A percentile compares a stretch with the other conserved stretches of the same genome.
Evolutionary conservation across 2,888 invertebrate genomes (phyloP).

Genomic region (Baronia brevicornis): DNA sequence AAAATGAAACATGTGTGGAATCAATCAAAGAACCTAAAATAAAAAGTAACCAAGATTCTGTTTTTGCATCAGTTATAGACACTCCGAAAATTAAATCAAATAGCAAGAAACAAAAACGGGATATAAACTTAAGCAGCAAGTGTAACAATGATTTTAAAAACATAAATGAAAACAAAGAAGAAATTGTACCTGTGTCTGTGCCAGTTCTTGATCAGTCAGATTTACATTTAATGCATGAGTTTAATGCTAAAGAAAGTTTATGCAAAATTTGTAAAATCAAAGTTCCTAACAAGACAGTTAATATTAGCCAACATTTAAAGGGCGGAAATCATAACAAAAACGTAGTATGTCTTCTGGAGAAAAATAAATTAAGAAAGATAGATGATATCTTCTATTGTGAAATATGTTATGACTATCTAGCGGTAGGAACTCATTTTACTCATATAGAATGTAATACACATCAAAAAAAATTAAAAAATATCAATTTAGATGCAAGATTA

Average conservation of each 20-base stretch:
- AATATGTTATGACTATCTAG: background rate
- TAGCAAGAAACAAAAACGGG: too few species aligned
- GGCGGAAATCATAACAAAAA: constrained; percentile 1
- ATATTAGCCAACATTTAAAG: background rate
- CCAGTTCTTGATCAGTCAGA: too few species aligned
- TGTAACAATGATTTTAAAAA: too few species aligned
- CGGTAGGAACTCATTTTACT: background rate
- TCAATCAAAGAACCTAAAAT: too few species aligned
- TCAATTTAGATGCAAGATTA: too few species aligned
- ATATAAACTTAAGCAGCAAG: too few species aligned
- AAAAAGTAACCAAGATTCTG: too few species aligned
- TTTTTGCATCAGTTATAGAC: too few species aligned
- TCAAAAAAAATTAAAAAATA: background rate
- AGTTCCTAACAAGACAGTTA: background rate
- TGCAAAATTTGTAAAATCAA: constrained; percentile 4
- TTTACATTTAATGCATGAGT: background rate
- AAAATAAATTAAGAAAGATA: background rate
- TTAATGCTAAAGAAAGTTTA: background rate
- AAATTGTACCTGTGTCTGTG: too few species aligned
- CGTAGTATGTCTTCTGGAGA: background rate
- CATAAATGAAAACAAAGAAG: too few species aligned
- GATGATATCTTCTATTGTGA: background rate
- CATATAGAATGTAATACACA: constrained; percentile 2
- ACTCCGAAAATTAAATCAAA: too few species aligned
- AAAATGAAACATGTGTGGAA: too few species aligned